phyloP scores from a whole-genome alignment of 2,888 invertebrate genomes.

The Nemapogon koenigi region DNA sequence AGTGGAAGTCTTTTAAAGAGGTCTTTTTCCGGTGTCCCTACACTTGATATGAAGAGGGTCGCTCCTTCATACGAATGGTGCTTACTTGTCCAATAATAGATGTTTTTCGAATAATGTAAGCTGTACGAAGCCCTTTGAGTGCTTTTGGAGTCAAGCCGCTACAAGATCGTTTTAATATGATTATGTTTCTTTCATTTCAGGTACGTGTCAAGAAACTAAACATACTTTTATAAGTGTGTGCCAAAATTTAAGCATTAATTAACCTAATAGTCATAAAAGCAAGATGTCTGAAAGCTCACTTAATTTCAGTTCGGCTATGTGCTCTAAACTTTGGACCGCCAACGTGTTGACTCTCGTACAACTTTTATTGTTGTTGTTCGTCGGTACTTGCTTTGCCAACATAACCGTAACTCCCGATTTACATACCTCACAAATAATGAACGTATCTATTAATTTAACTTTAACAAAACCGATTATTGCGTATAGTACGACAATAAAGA shows the following conservation, averaged over 20 bases:
- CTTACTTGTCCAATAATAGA: conserved; percentile 50
- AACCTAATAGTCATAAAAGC: too few species aligned
- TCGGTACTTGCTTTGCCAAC: conserved; percentile 30
- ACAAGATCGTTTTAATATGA: not conserved
- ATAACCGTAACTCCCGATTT: conserved; percentile 24
- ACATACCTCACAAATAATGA: not conserved
- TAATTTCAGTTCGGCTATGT: conserved; percentile 4
- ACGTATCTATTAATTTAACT: conserved; percentile 3
- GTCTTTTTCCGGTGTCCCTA: conserved; percentile 24
- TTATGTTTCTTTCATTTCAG: conserved; percentile 1
- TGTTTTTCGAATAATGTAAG: conserved; percentile 37
- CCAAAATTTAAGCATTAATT: not conserved
- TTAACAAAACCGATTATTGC: not conserved
- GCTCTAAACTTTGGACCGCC: conserved; percentile 10
- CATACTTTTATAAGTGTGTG: too few species aligned
- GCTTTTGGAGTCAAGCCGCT: conserved; percentile 6
- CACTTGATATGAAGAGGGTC: conserved; percentile 47
- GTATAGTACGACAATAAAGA: conserved; percentile 27
- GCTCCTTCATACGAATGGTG: conserved; percentile 35
- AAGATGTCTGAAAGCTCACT: not conserved
- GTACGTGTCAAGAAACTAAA: too few species aligned
- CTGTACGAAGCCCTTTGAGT: conserved; percentile 1
- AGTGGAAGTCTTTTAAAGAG: conserved; percentile 5
- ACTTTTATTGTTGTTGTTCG: conserved; percentile 36
- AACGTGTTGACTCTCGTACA: conserved; percentile 25